Evolutionary conservation across 2,113 vertebrate species (phyloP).

Genomic region (Mirounga angustirostris): DNA sequence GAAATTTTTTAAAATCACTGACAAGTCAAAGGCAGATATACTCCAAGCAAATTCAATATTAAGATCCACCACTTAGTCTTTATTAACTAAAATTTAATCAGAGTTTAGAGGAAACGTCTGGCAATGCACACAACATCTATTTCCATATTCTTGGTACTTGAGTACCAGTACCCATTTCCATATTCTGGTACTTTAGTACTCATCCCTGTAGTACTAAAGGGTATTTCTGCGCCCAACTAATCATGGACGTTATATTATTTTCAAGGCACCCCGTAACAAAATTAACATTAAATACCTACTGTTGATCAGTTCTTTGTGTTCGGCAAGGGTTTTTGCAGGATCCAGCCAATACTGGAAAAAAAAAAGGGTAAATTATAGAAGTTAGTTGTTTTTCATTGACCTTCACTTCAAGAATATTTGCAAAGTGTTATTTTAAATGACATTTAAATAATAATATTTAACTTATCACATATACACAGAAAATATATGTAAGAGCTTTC

Average conservation of each 20-base stretch:
- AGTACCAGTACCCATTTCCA: too few relatives aligned
- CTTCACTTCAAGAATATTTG: slow-evolving; percentile 29
- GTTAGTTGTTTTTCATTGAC: slow-evolving; percentile 61
- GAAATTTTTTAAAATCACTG: slow-evolving; percentile 11
- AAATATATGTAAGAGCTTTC: background rate
- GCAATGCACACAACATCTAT: background rate
- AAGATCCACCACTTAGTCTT: background rate
- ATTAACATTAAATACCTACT: slow-evolving; percentile 89
- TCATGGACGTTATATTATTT: background rate
- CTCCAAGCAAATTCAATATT: background rate
- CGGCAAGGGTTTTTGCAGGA: slow-evolving; percentile 92
- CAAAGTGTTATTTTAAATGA: background rate
- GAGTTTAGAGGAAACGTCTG: background rate
- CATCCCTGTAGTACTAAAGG: background rate
- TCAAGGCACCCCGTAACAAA: background rate
- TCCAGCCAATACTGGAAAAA: slow-evolving; percentile 94
- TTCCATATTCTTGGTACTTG: too few relatives aligned
- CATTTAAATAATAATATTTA: slow-evolving; percentile 37
- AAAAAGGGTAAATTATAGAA: slow-evolving; percentile 74
- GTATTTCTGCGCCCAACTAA: background rate
- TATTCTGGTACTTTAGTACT: background rate
- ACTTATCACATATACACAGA: background rate
- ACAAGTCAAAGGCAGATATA: background rate
- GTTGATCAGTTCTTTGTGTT: slow-evolving; percentile 94
- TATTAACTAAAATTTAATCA: background rate